Evolutionary conservation across 2,797 vertebrate species (phyloP), one percentile per base, ranked within the genome.

Genomic region (Serranus cabrilla): DNA sequence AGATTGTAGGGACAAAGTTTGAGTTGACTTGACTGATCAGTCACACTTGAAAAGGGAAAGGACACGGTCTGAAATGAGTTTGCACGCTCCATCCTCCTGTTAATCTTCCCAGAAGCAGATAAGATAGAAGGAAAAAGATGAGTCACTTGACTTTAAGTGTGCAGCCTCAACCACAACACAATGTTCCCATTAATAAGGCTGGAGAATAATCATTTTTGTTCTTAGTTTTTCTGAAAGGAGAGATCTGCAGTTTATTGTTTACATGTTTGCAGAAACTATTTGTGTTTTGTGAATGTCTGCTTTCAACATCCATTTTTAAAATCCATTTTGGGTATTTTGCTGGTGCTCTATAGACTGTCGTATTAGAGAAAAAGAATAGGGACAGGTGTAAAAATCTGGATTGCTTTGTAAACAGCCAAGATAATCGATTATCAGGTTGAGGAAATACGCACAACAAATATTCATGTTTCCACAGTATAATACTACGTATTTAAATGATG

Each of bases 11-110:
- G 76, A 71, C 72, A 67, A 27, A 25, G 43, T 74, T 74, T 80
- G 69, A 82, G 70, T 37, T 79, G 20, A 76, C 72, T 82, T 65
- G 14, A 76, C 46, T 71, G 57, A 87, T 89, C 85, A 85, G 87
- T 88, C 87, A 86, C 73, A 64, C 63, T 47, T 72, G 74, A 83
- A 87, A 87, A 92, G 89, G 80, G 81, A 90, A 86, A 90, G 83
- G 88, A 81, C 54, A 0, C 0, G 14, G 69, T 79, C 70, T 90
- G 84, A 92, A 82, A 91, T 91, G 88, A 91, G 70, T 91, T 76
- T 58, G 59, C 64, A 73, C 7, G 0, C 76, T 59, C 76, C 79
- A 59, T 86, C 85, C 76, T 76, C 52, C 50, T 85, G 71, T 81
- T 73, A 27, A 20, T 76, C 67, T 64, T 83, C 82, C 81, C 85